Percentiles rank a stretch among this genome's conserved stretches.
These are phyloP conservation scores for Acridotheres tristis DNA, from an alignment of 2,797 vertebrate genomes.

Conservation along the genomic window DNA sequence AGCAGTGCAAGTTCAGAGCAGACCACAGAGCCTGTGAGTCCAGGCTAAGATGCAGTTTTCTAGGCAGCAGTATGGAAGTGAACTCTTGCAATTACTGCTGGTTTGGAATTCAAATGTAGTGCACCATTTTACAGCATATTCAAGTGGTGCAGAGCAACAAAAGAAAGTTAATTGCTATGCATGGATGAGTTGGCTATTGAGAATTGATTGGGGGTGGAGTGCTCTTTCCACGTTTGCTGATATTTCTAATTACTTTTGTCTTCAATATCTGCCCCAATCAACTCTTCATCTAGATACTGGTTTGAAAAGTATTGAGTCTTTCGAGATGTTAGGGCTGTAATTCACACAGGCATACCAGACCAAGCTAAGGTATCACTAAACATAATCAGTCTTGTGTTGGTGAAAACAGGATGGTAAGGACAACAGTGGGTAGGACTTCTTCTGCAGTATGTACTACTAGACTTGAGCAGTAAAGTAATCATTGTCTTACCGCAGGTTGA, in stretches of 20 bases:
- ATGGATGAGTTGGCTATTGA: neutral
- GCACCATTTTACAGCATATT: neutral
- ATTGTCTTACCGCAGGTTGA: neutral
- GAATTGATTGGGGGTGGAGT: neutral
- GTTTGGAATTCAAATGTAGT: neutral
- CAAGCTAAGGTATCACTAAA: neutral
- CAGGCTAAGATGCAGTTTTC: neutral
- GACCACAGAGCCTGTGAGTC: neutral
- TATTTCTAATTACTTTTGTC: neutral
- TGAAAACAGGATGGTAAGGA: neutral
- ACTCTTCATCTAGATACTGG: neutral
- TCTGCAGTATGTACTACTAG: neutral
- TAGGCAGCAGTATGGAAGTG: neutral
- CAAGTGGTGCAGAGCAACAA: neutral
- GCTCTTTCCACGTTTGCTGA: neutral
- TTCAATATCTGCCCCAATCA: neutral
- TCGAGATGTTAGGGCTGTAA: neutral
- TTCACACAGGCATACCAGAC: neutral
- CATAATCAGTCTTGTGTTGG: neutral
- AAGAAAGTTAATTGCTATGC: neutral
- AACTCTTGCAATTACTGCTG: neutral
- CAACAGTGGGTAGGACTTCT: neutral
- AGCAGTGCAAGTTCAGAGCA: neutral
- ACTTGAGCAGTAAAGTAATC: neutral
- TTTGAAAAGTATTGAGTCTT: neutral